Conservation (phyloP, 92 coral and sea anemone species). For the Diadumene lineata region DNA sequence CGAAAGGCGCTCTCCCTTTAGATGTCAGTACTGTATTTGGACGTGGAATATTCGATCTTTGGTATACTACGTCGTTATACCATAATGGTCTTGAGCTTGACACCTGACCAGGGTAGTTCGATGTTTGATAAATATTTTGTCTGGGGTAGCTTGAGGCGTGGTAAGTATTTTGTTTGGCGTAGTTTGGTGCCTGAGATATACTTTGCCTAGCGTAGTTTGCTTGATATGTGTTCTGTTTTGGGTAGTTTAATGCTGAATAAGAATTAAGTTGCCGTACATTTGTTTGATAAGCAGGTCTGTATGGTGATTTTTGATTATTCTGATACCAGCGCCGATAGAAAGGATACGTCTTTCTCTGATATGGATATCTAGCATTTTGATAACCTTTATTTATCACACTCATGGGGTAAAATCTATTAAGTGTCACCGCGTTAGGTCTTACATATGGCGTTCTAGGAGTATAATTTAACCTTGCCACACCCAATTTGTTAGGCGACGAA, state of each 20-base stretch:
- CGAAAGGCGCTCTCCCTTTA: neutral
- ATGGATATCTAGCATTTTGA: neutral
- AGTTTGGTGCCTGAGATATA: too few species aligned
- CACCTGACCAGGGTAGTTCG: neutral
- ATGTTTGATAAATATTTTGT: neutral
- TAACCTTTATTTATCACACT: neutral
- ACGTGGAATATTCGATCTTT: conserved; percentile 16
- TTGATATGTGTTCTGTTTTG: too few species aligned
- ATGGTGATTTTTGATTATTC: conserved; percentile 8
- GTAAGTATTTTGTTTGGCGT: too few species aligned
- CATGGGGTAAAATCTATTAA: neutral
- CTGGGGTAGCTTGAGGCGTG: too few species aligned
- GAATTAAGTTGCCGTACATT: conserved; percentile 9
- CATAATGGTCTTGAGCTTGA: neutral
- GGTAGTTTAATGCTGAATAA: too few species aligned
- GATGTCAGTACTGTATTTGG: conserved; percentile 15
- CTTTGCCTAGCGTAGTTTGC: too few species aligned
- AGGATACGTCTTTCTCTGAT: neutral
- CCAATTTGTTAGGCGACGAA: neutral
- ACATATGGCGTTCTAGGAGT: neutral
- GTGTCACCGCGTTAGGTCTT: neutral
- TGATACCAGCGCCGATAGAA: conserved; percentile 16
- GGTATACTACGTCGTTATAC: conserved; percentile 22
- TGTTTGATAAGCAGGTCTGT: conserved; percentile 4
- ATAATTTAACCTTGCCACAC: neutral